Percentiles rank a stretch among this genome's conserved stretches.
These are phyloP conservation scores for Epistrophe grossulariae DNA, from an alignment of 2,888 invertebrate species.

Conservation along the genomic window DNA sequence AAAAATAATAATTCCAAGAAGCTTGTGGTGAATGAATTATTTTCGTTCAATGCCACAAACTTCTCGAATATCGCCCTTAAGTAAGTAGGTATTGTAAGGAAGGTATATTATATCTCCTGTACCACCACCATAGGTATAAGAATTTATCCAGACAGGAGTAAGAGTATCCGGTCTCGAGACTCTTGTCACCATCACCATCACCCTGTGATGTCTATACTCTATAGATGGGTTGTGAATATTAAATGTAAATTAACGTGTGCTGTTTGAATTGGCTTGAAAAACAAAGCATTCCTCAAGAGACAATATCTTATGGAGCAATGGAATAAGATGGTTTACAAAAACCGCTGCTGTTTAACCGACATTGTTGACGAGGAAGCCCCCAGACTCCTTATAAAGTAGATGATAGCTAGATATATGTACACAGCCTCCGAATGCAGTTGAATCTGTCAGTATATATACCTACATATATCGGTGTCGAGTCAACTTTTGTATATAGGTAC, in stretches of 20 bases:
- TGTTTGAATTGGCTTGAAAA: slow-evolving; percentile 41
- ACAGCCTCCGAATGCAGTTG: slow-evolving; percentile 42
- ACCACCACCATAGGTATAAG: not conserved
- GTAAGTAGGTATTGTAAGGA: not conserved
- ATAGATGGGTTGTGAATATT: slow-evolving; percentile 59
- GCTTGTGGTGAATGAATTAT: slow-evolving; percentile 63
- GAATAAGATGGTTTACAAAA: slow-evolving; percentile 53
- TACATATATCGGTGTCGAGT: slow-evolving; percentile 33
- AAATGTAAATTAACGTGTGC: slow-evolving; percentile 67
- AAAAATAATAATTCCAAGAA: slow-evolving; percentile 69
- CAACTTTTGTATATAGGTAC: slow-evolving; percentile 18
- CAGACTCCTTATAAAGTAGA: slow-evolving; percentile 12
- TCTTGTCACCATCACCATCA: slow-evolving; percentile 3
- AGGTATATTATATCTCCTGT: not conserved
- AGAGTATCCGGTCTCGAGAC: slow-evolving; percentile 40
- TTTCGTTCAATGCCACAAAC: slow-evolving; percentile 63
- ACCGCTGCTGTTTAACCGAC: slow-evolving; percentile 60
- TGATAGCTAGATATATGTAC: not conserved
- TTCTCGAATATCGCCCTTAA: slow-evolving; percentile 62
- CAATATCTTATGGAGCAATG: slow-evolving; percentile 11
- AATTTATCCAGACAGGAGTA: slow-evolving; percentile 25
- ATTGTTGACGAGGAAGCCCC: slow-evolving; percentile 52
- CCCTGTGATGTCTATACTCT: slow-evolving; percentile 25
- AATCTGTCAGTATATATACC: slow-evolving; percentile 39
- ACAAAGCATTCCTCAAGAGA: slow-evolving; percentile 64